Evolutionary conservation across 2,113 vertebrate genomes (phyloP).

Genomic region (Merops nubicus): DNA sequence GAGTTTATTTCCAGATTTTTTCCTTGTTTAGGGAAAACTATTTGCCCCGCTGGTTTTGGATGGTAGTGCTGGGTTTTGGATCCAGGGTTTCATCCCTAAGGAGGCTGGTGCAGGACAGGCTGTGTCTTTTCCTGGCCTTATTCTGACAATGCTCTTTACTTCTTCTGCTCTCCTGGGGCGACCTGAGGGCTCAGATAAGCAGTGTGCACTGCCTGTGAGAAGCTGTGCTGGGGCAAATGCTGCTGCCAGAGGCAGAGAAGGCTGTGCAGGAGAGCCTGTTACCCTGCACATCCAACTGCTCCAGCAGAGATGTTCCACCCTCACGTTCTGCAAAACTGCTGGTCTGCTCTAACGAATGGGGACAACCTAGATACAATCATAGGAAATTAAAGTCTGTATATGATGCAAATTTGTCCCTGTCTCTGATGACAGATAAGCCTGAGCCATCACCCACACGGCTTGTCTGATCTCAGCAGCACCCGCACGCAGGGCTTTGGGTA

Average conservation of each 20-base stretch:
- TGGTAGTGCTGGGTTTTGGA: not conserved
- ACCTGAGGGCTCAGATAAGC: not conserved
- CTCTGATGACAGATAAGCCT: not conserved
- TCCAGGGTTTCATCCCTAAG: not conserved
- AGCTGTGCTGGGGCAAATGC: not conserved
- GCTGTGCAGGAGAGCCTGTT: not conserved
- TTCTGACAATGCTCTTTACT: not conserved
- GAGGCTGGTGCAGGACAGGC: not conserved
- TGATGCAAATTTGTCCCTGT: not conserved
- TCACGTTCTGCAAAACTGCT: not conserved
- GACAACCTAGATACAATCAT: rapidly evolving
- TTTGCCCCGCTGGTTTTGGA: not conserved
- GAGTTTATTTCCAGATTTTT: not conserved
- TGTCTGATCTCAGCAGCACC: not conserved
- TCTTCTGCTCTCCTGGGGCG: not conserved
- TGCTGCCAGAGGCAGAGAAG: not conserved
- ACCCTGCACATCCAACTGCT: not conserved
- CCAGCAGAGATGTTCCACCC: not conserved
- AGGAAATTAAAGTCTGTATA: slow-evolving; percentile 22
- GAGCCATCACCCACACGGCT: rapidly evolving
- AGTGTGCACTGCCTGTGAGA: not conserved
- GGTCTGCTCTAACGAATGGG: not conserved
- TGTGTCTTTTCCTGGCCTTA: not conserved
- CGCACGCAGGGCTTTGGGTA: not conserved
- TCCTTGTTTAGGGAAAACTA: not conserved